Conservation (phyloP, 2,797 vertebrate species). For the Borostomias antarcticus region DNA sequence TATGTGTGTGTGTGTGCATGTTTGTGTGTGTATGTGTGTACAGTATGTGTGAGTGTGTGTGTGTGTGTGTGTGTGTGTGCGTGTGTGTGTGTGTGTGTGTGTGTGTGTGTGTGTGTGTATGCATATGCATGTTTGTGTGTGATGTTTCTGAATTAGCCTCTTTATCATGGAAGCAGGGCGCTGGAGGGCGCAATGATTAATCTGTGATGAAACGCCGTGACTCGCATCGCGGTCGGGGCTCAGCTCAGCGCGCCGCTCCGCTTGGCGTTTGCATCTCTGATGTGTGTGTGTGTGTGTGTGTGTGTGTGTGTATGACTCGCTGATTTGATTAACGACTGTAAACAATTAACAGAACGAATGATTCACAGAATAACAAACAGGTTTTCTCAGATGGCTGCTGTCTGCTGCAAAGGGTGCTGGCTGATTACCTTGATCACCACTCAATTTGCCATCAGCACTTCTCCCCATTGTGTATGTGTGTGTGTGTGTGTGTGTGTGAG, state of each 20-base stretch:
- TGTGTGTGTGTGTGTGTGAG: neutral
- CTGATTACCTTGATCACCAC: conserved; percentile 74
- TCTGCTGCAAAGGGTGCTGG: conserved; percentile 64
- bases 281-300: conserved; percentile 12
- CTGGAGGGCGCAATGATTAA: conserved; percentile 69
- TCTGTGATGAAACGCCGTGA: conserved; percentile 58
- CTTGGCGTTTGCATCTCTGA: conserved; percentile 57
- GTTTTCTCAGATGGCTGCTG: conserved; percentile 51
- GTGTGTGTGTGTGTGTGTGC: neutral
- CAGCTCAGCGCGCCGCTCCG: conserved; percentile 25
- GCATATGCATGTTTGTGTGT: conserved; percentile 31
- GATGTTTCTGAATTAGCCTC: conserved; percentile 8
- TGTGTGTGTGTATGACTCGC: conserved; percentile 17
- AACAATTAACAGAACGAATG: conserved; percentile 75
- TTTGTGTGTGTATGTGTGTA: neutral
- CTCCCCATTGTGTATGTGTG: conserved; percentile 4
- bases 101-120: conserved; percentile 27
- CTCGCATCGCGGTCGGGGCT: conserved; percentile 21
- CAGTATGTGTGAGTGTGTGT: neutral
- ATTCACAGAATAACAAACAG: conserved; percentile 73
- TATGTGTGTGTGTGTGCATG: neutral
- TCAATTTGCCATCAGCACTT: conserved; percentile 31
- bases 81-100: conserved; percentile 20
- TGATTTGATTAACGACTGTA: conserved; percentile 78
- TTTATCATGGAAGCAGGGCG: conserved; percentile 14